Conservation (phyloP, 2,888 invertebrate species). For the Melanostoma mellinum region DNA sequence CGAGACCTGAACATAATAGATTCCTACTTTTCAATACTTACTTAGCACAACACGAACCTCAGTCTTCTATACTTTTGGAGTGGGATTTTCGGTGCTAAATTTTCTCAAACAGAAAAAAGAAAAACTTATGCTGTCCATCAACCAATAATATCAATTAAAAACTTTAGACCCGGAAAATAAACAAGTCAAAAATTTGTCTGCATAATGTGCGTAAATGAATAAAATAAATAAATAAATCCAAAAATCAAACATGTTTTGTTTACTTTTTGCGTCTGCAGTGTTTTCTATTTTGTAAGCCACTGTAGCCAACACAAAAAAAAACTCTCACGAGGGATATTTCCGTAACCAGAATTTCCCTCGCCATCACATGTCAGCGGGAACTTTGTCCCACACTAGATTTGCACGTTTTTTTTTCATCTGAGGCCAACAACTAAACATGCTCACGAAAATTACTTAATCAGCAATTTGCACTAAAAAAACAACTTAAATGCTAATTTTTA, state of each 20-base stretch:
- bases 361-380: constrained; percentile 52
- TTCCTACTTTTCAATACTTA: too few species aligned
- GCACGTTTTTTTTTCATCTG: neutral
- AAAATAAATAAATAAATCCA: neutral
- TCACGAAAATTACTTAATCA: neutral
- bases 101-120: too few species aligned
- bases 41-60: too few species aligned
- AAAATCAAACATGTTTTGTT: constrained; percentile 13
- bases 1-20: too few species aligned
- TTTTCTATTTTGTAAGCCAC: constrained; percentile 39
- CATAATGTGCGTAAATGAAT: neutral
- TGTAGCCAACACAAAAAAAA: constrained; percentile 22
- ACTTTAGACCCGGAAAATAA: too few species aligned
- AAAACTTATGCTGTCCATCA: too few species aligned
- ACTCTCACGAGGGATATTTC: constrained; percentile 24
- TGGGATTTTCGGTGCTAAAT: too few species aligned
- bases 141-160: too few species aligned
- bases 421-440: neutral
- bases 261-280: constrained; percentile 7
- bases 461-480: neutral
- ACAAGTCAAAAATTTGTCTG: too few species aligned
- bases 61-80: too few species aligned
- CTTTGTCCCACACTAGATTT: neutral
- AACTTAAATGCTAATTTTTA: too few species aligned
- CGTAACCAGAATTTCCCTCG: constrained; percentile 51